These are phyloP conservation scores for Pelodiscus sinensis DNA, from an alignment of 2,113 vertebrate species.

Conservation along the genomic window DNA sequence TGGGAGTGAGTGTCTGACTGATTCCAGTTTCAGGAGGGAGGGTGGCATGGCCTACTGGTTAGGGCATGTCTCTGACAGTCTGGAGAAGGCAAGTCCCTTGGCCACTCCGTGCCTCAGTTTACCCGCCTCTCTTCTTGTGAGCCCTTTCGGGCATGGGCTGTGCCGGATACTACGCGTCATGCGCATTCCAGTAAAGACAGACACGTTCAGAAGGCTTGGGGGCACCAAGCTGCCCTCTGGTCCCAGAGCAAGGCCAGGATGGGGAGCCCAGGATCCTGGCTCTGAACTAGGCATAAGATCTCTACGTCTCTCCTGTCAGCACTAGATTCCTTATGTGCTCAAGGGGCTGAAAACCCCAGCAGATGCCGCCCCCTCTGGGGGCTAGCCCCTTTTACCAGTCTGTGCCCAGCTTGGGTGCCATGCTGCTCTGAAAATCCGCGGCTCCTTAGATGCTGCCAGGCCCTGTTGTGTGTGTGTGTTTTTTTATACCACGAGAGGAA, in stretches of 20 bases:
- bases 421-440: not conserved
- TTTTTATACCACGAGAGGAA: not conserved
- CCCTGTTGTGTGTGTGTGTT: not conserved
- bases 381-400: not conserved
- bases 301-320: not conserved
- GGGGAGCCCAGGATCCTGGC: not conserved
- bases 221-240: not conserved
- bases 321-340: not conserved
- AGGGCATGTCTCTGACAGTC: not conserved
- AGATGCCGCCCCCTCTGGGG: not conserved
- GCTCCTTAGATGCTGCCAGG: not conserved
- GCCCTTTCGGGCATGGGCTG: not conserved
- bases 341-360: not conserved
- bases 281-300: not conserved
- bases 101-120: not conserved
- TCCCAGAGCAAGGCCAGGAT: not conserved
- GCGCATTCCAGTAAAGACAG: not conserved
- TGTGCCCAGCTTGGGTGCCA: not conserved
- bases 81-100: not conserved
- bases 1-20: no score
- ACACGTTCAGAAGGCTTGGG: not conserved
- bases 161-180: not conserved
- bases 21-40: no score
- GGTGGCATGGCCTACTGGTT: no score
- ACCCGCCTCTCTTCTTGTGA: not conserved